These are phyloP conservation scores for Nibea coibor DNA, from an alignment of 2,113 vertebrate species.

Conservation along the genomic window DNA sequence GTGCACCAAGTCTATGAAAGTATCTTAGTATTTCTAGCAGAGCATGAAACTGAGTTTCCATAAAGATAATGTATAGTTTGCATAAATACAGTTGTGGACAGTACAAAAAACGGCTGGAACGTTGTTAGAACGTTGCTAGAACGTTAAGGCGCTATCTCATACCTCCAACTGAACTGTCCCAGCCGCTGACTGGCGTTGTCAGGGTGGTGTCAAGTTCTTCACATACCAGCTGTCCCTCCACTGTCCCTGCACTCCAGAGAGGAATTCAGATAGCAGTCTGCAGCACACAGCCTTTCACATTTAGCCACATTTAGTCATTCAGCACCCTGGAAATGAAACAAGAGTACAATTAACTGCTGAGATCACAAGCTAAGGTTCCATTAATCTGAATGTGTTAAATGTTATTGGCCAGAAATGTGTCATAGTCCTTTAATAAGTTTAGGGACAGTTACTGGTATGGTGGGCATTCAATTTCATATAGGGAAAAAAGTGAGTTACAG, in stretches of 20 bases:
- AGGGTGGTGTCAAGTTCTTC: constrained; percentile 48
- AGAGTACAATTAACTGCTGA: too few species aligned
- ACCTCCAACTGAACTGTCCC: background rate
- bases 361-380: too few species aligned
- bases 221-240: constrained; percentile 38
- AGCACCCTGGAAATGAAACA: background rate
- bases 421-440: background rate
- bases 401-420: background rate
- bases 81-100: background rate
- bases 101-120: background rate
- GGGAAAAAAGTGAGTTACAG: background rate
- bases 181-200: background rate
- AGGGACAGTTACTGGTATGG: background rate
- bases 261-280: background rate
- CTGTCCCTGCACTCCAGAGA: background rate
- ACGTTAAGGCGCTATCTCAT: background rate
- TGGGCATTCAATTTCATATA: background rate
- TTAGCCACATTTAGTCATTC: too few species aligned
- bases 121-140: background rate
- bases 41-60: background rate
- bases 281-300: background rate
- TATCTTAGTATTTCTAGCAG: background rate
- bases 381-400: background rate
- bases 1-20: background rate
- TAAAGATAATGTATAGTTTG: background rate